Percentiles rank a stretch among this genome's conserved stretches.
Evolutionary conservation across 2,888 invertebrate species (phyloP).

Genomic region (Laothoe populi): DNA sequence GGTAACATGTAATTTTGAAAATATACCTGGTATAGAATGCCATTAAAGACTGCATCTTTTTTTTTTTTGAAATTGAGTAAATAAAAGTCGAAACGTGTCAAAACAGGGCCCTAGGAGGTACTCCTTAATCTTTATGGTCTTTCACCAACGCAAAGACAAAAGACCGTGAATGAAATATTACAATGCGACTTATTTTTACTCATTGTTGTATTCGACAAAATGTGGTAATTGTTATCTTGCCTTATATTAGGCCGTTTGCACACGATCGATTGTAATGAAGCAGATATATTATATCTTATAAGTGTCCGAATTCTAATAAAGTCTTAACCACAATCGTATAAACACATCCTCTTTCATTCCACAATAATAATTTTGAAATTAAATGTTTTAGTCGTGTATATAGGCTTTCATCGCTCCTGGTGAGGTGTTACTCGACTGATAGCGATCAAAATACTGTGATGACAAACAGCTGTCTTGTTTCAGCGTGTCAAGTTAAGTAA

Average conservation of each 20-base stretch:
- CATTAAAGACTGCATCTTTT: not conserved
- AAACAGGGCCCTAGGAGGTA: constrained; percentile 6
- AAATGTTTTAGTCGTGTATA: too few relatives aligned
- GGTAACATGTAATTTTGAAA: too few relatives aligned
- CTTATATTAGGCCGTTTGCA: not conserved
- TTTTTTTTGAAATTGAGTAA: not conserved
- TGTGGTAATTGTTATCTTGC: not conserved
- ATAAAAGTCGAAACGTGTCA: constrained; percentile 15
- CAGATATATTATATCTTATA: not conserved
- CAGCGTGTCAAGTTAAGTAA: too few relatives aligned
- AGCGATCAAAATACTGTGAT: too few relatives aligned
- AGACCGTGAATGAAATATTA: constrained; percentile 11
- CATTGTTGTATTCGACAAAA: constrained; percentile 3
- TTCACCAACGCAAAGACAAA: constrained; percentile 1
- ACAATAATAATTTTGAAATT: too few relatives aligned
- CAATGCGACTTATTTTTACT: not conserved
- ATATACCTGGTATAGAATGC: too few relatives aligned
- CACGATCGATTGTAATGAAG: not conserved
- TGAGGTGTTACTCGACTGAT: too few relatives aligned
- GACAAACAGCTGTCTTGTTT: too few relatives aligned
- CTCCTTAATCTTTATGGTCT: constrained; percentile 6
- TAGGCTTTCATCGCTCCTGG: too few relatives aligned
- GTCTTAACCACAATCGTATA: too few relatives aligned
- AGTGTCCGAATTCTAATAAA: too few relatives aligned
- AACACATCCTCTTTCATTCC: too few relatives aligned